Conservation (phyloP, 1,140 invertebrate genomes). For the Drosophila athabasca region DNA sequence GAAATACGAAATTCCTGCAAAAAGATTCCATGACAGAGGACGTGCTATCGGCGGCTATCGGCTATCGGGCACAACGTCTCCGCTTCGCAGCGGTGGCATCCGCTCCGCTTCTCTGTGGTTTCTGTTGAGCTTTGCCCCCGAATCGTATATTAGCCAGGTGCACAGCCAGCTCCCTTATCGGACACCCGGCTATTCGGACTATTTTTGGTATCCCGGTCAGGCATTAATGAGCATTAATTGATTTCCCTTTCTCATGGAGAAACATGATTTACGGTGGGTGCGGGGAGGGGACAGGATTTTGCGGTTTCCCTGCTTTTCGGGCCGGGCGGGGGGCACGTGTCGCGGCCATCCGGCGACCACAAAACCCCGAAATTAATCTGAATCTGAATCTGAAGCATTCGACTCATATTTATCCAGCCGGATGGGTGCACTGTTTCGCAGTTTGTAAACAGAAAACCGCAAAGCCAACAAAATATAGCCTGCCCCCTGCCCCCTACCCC, state of each 20-base stretch:
- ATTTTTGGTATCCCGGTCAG: not conserved
- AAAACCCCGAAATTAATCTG: conserved; percentile 31
- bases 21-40: conserved; percentile 54
- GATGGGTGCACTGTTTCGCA: conserved; percentile 31
- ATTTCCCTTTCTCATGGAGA: conserved; percentile 23
- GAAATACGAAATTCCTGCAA: conserved; percentile 25
- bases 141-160: conserved; percentile 61
- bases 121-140: conserved; percentile 61
- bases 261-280: conserved; percentile 18
- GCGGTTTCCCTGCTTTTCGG: conserved; percentile 50
- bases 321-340: conserved; percentile 49
- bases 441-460: conserved; percentile 66
- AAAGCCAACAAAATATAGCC: conserved; percentile 65
- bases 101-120: conserved; percentile 26
- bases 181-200: conserved; percentile 21
- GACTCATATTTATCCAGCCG: conserved; percentile 18
- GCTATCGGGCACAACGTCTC: conserved; percentile 33
- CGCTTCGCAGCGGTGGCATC: conserved; percentile 24
- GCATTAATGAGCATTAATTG: conserved; percentile 73
- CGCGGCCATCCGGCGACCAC: conserved; percentile 17
- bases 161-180: conserved; percentile 68
- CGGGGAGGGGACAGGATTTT: conserved; percentile 67
- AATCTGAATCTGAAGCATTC: conserved; percentile 17
- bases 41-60: conserved; percentile 5
- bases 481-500: conserved; percentile 17